These are phyloP conservation scores for Grantiella picta DNA, from an alignment of 2,113 vertebrate species.

Conservation along the genomic window DNA sequence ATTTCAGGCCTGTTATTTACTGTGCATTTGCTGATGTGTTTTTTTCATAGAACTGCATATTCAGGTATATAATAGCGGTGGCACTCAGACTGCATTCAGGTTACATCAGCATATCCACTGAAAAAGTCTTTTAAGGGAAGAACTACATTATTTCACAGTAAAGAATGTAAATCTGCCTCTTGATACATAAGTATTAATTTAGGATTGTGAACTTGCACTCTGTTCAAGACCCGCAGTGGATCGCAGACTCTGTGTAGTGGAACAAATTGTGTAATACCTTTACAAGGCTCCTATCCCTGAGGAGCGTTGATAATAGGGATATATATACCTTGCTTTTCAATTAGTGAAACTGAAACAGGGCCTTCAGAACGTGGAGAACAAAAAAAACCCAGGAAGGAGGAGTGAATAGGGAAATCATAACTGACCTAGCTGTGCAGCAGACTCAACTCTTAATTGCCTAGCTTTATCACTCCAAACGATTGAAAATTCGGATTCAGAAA, in stretches of 20 bases:
- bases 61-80: constrained; percentile 4
- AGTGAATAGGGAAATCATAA: not conserved
- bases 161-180: not conserved
- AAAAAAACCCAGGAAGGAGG: not conserved
- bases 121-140: constrained; percentile 10
- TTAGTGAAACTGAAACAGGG: not conserved
- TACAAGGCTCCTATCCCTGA: not conserved
- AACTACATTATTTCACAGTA: constrained; percentile 24
- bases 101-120: constrained; percentile 13
- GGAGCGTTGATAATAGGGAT: not conserved
- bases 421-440: not conserved
- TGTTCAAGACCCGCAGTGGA: not conserved
- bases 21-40: constrained; percentile 41
- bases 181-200: constrained; percentile 24
- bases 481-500: not conserved
- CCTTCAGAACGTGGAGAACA: not conserved
- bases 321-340: constrained; percentile 15
- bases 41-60: constrained; percentile 9
- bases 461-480: fast-evolving
- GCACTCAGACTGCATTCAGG: not conserved
- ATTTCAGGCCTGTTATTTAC: constrained; percentile 39
- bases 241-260: not conserved
- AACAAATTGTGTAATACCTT: constrained; percentile 34
- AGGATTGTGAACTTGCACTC: not conserved
- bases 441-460: not conserved